phyloP scores from a whole-genome alignment of 2,113 vertebrate species.

The Vidua chalybeata region DNA sequence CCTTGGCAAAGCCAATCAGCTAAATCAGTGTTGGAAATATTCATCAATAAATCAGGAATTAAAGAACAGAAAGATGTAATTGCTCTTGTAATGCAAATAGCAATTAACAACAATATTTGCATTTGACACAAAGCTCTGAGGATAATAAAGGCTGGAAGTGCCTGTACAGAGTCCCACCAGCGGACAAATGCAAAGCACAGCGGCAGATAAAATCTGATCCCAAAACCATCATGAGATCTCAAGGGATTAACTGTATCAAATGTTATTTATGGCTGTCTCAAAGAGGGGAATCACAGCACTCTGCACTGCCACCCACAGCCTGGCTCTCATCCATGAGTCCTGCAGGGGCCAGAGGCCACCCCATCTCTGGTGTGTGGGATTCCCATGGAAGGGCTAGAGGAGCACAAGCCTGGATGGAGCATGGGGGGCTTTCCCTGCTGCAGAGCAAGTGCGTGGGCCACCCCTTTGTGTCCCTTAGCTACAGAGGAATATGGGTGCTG shows the following conservation, averaged over 20 bases:
- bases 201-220: neutral
- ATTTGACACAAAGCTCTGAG: conserved; percentile 41
- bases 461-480: neutral
- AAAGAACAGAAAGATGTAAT: conserved; percentile 36
- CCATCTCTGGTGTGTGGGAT: rapidly evolving
- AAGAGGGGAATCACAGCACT: neutral
- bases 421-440: neutral
- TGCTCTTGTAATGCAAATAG: neutral
- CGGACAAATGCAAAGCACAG: neutral
- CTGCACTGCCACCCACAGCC: neutral
- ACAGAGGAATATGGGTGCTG: neutral
- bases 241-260: neutral
- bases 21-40: conserved; percentile 18
- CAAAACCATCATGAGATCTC: neutral
- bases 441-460: rapidly evolving
- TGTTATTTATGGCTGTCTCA: neutral
- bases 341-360: neutral
- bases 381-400: rapidly evolving
- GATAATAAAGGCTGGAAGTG: conserved; percentile 23
- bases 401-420: neutral
- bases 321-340: neutral
- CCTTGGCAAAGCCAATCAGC: neutral
- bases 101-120: conserved; percentile 51
- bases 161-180: neutral
- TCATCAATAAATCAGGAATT: conserved; percentile 53